phyloP scores from a whole-genome alignment of 1,140 invertebrate genomes.

The Choristoneura fumiferana region DNA sequence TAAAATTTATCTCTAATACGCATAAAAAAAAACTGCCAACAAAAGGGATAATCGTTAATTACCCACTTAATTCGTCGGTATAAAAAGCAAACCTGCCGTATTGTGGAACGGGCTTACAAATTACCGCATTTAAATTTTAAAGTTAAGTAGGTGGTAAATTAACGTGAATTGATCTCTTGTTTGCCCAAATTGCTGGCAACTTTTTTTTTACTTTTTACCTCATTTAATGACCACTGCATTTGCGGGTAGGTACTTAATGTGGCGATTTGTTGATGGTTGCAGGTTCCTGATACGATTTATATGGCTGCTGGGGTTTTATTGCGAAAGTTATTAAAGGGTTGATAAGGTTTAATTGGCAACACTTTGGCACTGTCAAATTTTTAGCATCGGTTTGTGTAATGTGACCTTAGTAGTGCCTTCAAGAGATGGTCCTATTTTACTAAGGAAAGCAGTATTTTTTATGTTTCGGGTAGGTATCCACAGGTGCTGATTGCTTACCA shows the following conservation, averaged over 20 bases:
- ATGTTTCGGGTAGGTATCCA: too few relatives aligned
- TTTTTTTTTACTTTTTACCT: constrained; percentile 41
- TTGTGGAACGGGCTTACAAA: constrained; percentile 39
- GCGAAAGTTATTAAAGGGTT: constrained; percentile 1
- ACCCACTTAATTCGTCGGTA: constrained; percentile 17
- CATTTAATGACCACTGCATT: constrained; percentile 37
- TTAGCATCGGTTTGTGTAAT: too few relatives aligned
- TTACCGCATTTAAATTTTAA: constrained; percentile 48
- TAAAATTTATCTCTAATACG: not conserved
- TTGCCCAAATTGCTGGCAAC: constrained; percentile 30
- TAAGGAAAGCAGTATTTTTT: too few relatives aligned
- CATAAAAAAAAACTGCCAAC: not conserved
- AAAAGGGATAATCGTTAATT: constrained; percentile 35
- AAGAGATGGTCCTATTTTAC: too few relatives aligned
- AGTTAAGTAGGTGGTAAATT: constrained; percentile 52
- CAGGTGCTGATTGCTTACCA: too few relatives aligned
- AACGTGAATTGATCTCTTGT: constrained; percentile 43
- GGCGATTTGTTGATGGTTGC: constrained; percentile 13
- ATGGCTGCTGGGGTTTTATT: not conserved
- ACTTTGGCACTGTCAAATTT: too few relatives aligned
- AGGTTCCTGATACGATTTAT: not conserved
- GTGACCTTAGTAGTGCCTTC: too few relatives aligned
- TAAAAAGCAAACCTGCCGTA: constrained; percentile 29
- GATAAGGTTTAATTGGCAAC: not conserved
- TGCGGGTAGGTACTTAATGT: too few relatives aligned